Evolutionary conservation across 2,113 vertebrate species (phyloP), one percentile per base, ranked within the genome.

Genomic region (Upupa epops): DNA sequence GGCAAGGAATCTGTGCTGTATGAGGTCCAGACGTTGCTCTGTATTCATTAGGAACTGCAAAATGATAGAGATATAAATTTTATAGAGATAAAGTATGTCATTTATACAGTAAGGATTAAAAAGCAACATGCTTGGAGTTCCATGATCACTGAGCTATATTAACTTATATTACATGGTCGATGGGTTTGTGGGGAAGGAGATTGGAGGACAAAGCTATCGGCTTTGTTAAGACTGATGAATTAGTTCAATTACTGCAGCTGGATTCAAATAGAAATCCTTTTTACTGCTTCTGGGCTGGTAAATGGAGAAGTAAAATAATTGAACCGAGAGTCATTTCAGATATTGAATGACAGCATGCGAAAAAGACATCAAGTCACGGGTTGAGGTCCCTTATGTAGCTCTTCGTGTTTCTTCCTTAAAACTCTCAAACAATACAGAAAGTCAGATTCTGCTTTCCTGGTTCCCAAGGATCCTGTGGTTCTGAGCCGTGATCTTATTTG

Each of bases 201-300:
- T 5, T 59, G 73, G 70, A 90, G 48, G 60, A 77, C 56, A 86
- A 70, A 83, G 15, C 52, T 83, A 32, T 55, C 83, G 29, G 63
- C 70, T 74, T 94, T 93, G 36, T 93, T 92, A 90, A 59, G 61
- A 68, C 48, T 83, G 86, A 85, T 73, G 17, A 90, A 88, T 86
- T 88, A 73, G 37, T 80, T 86, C 76, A 80, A 21, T 88, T 93
- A 88, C n/a, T 81, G 64, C 32, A 71, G 29, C 63, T 71, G 45
- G 69, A 71, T 90, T 90, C 20, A 59, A 54, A 83, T 81, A 59
- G 42, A 90, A 84, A 80, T n/a, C 16, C 9, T 24, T 87, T 83
- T 92, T 79, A 76, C 59, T 92, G 21, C 58, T 63, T 71, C 70
- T 79, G 29, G 29, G 45, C 64, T 92, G 48, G 83, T 56, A 71